A percentile compares a stretch with the other conserved stretches of the same genome.
These are phyloP conservation scores for Brienomyrus longianalis DNA, from an alignment of 2,113 vertebrate species.

Conservation along the genomic window DNA sequence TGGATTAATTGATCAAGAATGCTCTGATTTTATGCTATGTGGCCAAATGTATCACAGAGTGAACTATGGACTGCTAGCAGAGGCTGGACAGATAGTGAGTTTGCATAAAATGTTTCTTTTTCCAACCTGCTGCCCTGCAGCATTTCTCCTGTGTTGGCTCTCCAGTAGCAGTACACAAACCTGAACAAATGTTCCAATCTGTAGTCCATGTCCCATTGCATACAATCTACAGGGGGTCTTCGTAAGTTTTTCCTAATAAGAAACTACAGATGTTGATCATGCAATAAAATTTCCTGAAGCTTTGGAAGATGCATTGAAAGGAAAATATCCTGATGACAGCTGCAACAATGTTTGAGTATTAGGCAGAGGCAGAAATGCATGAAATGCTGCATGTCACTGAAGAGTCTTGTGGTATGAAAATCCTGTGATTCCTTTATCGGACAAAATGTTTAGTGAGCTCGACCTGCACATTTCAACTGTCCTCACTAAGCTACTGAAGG, in stretches of 20 bases:
- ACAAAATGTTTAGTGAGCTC: background rate
- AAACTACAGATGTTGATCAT: background rate
- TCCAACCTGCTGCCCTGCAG: background rate
- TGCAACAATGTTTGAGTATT: background rate
- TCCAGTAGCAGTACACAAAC: background rate
- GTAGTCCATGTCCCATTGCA: background rate
- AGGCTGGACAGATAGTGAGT: background rate
- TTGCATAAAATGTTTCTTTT: background rate
- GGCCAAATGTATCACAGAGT: background rate
- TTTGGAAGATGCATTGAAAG: background rate
- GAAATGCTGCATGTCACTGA: background rate
- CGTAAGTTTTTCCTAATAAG: background rate
- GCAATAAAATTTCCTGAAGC: background rate
- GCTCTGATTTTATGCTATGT: background rate
- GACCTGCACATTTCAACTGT: background rate
- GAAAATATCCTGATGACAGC: background rate
- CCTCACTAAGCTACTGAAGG: background rate
- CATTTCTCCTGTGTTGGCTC: background rate
- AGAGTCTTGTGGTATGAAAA: background rate
- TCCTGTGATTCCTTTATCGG: background rate
- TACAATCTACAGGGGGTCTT: background rate
- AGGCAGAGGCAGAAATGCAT: background rate
- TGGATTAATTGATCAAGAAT: background rate
- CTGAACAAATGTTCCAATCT: background rate
- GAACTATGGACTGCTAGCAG: background rate